phyloP scores from a whole-genome alignment of 2,797 vertebrate species.

The Gallinago stenura region DNA sequence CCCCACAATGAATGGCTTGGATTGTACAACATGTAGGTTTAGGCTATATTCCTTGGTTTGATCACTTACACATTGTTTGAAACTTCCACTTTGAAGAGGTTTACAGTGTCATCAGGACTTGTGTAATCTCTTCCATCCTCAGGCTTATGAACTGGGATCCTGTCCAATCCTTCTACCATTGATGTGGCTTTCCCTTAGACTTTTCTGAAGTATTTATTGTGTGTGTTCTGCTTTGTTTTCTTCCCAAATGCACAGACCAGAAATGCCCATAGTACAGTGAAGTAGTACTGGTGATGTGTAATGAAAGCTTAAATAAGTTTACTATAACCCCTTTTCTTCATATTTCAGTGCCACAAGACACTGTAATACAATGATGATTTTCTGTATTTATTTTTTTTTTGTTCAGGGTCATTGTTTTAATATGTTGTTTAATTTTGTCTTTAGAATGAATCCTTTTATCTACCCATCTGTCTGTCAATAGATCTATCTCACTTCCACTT shows the following conservation, averaged over 20 bases:
- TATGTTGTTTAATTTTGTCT: not conserved
- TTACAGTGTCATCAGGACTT: not conserved
- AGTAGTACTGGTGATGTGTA: not conserved
- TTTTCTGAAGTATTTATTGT: not conserved
- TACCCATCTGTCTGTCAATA: not conserved
- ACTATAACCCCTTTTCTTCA: not conserved
- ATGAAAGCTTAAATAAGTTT: not conserved
- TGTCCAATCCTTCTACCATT: not conserved
- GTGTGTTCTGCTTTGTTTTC: not conserved
- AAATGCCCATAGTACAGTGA: not conserved
- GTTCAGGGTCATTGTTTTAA: not conserved
- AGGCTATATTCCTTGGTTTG: not conserved
- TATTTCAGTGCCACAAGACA: not conserved
- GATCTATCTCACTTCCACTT: not conserved
- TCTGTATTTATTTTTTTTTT: not conserved
- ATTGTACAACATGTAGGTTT: not conserved
- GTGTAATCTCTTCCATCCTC: not conserved
- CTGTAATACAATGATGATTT: not conserved
- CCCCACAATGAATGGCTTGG: rapidly evolving
- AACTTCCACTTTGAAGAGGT: not conserved
- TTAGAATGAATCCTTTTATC: not conserved
- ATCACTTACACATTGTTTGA: not conserved
- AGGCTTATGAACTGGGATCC: not conserved
- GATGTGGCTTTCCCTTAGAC: not conserved
- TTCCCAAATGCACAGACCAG: not conserved